phyloP scores from a whole-genome alignment of 1,140 invertebrate species.

The Triops longicaudatus region DNA sequence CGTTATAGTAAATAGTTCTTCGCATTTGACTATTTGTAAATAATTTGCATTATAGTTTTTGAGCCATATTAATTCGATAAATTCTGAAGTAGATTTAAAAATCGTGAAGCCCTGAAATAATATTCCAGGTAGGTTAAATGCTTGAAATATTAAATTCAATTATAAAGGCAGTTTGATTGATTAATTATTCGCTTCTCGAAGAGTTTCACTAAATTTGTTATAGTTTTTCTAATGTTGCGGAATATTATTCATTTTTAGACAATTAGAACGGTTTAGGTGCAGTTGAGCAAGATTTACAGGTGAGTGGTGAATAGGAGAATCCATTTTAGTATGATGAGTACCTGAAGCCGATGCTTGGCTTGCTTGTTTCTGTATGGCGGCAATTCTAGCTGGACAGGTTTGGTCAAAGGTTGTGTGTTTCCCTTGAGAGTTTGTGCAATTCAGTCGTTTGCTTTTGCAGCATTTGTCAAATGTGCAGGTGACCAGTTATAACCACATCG shows the following conservation, averaged over 20 bases:
- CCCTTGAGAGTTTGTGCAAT: slow-evolving; percentile 12
- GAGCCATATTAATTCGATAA: neutral
- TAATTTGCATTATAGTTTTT: neutral
- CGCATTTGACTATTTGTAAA: neutral
- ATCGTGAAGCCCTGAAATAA: neutral
- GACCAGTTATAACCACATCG: neutral
- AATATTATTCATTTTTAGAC: neutral
- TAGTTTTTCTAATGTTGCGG: neutral
- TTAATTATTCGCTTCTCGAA: neutral
- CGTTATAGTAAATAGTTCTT: neutral
- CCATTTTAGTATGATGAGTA: neutral
- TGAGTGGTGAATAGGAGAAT: neutral
- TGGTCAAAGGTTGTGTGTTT: neutral
- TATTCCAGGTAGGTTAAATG: neutral
- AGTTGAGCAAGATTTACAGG: neutral
- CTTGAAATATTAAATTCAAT: neutral
- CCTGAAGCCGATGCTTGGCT: neutral
- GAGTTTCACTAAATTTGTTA: neutral
- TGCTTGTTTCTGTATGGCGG: neutral
- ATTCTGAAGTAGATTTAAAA: neutral
- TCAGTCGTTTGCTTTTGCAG: neutral
- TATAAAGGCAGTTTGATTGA: neutral
- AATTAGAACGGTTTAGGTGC: neutral
- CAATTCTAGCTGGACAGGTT: neutral
- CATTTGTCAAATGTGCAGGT: neutral